Evolutionary conservation across 2,113 vertebrate genomes (phyloP).

Genomic region (Hypanus sabinus): DNA sequence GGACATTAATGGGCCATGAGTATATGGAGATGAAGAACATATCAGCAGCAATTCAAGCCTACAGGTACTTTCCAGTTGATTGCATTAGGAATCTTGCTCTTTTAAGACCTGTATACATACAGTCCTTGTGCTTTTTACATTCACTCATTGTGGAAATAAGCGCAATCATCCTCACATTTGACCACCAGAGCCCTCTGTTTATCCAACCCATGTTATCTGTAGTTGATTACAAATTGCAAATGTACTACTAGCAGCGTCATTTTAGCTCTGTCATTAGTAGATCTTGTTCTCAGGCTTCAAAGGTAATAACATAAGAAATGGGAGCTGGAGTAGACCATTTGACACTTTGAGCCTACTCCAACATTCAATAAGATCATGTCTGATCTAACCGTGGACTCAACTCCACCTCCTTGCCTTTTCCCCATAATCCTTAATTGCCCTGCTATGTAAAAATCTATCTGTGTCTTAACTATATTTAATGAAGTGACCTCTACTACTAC

Average conservation of each 20-base stretch:
- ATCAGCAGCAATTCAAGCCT: conserved; percentile 94
- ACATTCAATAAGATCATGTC: no score
- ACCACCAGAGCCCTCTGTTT: background rate
- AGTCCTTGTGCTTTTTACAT: background rate
- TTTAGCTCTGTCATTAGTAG: background rate
- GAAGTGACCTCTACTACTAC: no score
- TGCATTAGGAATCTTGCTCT: background rate
- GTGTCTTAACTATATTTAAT: no score
- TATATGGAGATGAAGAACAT: conserved; percentile 99
- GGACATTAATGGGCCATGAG: conserved; percentile 97
- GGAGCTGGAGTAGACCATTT: no score
- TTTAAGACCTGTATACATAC: background rate
- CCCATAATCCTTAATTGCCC: no score
- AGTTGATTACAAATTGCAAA: background rate
- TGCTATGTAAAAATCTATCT: no score
- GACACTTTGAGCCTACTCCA: no score
- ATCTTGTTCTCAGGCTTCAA: background rate
- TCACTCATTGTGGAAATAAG: background rate
- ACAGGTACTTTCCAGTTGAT: conserved; percentile 55
- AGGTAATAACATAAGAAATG: background rate
- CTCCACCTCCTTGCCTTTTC: no score
- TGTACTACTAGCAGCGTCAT: background rate
- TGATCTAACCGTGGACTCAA: no score
- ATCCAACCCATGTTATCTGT: background rate
- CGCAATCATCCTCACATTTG: background rate